Evolutionary conservation across 1,140 invertebrate genomes (phyloP).

Genomic region (Lineus longissimus): DNA sequence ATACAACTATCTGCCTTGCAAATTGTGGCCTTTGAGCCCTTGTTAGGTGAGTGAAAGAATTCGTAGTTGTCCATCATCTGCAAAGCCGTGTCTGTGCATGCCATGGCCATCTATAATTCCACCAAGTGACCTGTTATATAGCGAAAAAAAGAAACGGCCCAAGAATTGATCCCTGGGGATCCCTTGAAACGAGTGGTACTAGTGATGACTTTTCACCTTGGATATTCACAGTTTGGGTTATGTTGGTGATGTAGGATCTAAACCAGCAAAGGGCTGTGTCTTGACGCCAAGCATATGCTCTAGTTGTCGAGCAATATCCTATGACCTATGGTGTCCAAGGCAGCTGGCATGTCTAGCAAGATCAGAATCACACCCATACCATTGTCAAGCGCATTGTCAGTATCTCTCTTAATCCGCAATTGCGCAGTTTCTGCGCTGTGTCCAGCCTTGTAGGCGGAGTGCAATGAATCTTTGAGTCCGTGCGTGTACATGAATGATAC

Average conservation of each 20-base stretch:
- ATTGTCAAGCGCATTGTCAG: neutral
- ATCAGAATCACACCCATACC: neutral
- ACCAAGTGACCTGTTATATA: neutral
- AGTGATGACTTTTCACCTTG: neutral
- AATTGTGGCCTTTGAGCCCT: no score
- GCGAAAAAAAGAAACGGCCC: neutral
- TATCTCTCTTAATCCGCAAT: constrained; percentile 63
- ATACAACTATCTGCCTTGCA: no score
- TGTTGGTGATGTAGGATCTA: constrained; percentile 3
- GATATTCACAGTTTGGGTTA: neutral
- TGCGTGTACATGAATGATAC: constrained; percentile 9
- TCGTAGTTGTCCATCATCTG: neutral
- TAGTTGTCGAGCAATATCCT: neutral
- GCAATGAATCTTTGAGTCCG: constrained; percentile 9
- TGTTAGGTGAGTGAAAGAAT: no score
- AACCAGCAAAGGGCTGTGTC: neutral
- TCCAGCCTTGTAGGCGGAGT: constrained; percentile 18
- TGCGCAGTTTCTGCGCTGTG: constrained; percentile 21
- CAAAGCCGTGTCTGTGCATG: neutral
- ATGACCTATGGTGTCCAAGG: constrained; percentile 7
- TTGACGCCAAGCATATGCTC: neutral
- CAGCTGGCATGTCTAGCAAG: constrained; percentile 2
- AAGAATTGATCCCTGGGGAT: constrained; percentile 5
- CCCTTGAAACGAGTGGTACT: neutral
- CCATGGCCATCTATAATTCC: neutral